Conservation (phyloP, 1,140 invertebrate genomes). For the Ips typographus region DNA sequence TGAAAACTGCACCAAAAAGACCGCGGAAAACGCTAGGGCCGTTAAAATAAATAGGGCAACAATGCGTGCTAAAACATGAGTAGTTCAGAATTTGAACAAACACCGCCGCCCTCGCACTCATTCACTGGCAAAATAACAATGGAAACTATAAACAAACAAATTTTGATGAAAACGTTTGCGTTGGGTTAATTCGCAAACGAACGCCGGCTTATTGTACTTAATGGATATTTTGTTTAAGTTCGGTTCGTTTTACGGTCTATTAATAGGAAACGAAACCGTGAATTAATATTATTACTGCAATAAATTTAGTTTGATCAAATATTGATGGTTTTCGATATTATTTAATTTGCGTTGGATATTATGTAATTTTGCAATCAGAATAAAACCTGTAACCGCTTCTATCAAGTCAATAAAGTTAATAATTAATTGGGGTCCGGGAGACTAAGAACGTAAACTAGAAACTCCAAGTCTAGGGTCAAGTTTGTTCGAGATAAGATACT, state of each 20-base stretch:
- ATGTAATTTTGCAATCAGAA: too few relatives aligned
- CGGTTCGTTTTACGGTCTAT: slow-evolving; percentile 2
- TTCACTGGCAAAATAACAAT: slow-evolving; percentile 11
- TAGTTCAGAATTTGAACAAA: not conserved
- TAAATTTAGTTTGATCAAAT: too few relatives aligned
- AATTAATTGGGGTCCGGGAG: slow-evolving; percentile 26
- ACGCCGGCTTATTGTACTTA: slow-evolving; percentile 3
- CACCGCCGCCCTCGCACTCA: not conserved
- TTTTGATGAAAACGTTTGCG: slow-evolving; percentile 9
- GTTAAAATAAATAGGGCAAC: not conserved
- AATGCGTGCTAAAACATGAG: not conserved
- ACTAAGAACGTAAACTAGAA: slow-evolving; percentile 5
- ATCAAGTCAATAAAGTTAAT: slow-evolving; percentile 8
- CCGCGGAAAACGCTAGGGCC: too few relatives aligned
- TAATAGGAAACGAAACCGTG: not conserved
- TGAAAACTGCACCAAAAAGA: too few relatives aligned
- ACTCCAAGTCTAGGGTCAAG: slow-evolving; percentile 20
- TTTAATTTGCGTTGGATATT: too few relatives aligned
- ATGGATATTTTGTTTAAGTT: slow-evolving; percentile 6
- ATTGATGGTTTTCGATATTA: too few relatives aligned
- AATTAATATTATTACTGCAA: too few relatives aligned
- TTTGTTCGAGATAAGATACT: slow-evolving; percentile 29
- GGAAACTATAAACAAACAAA: slow-evolving; percentile 4
- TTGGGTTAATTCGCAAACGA: slow-evolving; percentile 10
- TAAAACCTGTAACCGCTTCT: too few relatives aligned